phyloP scores from a whole-genome alignment of 2,888 invertebrate species.

The Tridacna crocea region DNA sequence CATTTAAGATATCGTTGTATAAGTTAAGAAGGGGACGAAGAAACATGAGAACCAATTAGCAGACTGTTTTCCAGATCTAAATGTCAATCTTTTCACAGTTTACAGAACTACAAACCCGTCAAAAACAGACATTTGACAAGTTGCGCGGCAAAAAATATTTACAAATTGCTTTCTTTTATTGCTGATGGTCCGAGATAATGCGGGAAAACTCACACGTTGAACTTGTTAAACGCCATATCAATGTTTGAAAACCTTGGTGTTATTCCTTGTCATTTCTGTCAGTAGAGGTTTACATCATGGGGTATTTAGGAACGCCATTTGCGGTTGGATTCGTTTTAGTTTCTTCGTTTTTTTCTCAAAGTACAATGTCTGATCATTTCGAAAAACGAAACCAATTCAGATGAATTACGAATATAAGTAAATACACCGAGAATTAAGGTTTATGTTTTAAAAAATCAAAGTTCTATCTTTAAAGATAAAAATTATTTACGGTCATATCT shows the following conservation, averaged over 20 bases:
- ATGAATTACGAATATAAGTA: too few species aligned
- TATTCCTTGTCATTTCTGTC: background rate
- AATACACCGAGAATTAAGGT: too few species aligned
- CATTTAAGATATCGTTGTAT: too few species aligned
- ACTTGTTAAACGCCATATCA: constrained; percentile 4
- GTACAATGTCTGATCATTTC: too few species aligned
- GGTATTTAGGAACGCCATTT: too few species aligned
- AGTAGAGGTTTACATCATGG: background rate
- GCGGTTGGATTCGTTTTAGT: too few species aligned
- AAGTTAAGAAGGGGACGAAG: background rate
- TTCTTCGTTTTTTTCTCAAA: too few species aligned
- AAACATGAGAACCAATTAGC: constrained; percentile 10
- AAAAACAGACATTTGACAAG: background rate
- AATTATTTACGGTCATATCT: too few species aligned
- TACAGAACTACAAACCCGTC: constrained; percentile 14
- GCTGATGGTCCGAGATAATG: background rate
- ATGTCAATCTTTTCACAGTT: constrained; percentile 1
- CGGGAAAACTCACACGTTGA: constrained; percentile 14
- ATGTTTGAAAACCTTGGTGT: constrained; percentile 5
- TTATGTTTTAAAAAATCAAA: too few species aligned
- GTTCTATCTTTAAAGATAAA: too few species aligned
- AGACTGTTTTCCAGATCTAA: background rate
- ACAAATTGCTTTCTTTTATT: background rate
- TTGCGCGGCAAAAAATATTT: too few species aligned
- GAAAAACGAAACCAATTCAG: too few species aligned